Evolutionary conservation across 2,113 vertebrate species (phyloP), one percentile per base, ranked within the genome.

Genomic region (Apodemus speciosus): DNA sequence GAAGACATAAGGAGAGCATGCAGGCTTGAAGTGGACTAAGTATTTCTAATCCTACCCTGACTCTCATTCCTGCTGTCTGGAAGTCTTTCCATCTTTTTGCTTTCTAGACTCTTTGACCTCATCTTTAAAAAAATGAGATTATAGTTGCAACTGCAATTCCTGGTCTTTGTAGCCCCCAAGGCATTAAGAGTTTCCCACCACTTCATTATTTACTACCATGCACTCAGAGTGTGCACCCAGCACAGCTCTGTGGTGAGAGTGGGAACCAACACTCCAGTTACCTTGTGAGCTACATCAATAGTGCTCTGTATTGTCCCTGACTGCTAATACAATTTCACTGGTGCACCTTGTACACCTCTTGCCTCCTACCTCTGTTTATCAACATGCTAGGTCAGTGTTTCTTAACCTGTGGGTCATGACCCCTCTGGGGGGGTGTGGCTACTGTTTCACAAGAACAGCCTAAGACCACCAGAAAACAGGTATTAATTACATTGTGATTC

Each of bases 31-130:
- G 64, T 2, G 51, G 8, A 14, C 72, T 43, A 27, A 79, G 9
- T 0, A 64, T 15, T 72, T 38, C 69, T 43, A 60, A 93, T 72
- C 9, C 30, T 88, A 27, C 49, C 30, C n/a, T 58, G 51, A 89
- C 10, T 64, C 6, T 30, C 15, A 72, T 0, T 76, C 25, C 20
- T 85, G 32, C 25, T 87, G 2, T 89, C 62, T 94, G 2, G 20
- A 73, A 90, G 2, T 27, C 43, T 32, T 94, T 90, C 38, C 1
- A 90, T 13, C 15, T 68, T 95, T 90, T 89, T 58, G 40, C 13
- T 85, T 91, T 87, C 16, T 20, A 49, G 4, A 46, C 27, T 93
- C 79, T 69, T 92, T 64, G 89, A 94, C 80, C 62, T 38, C 27
- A 66, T 95, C 53, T 62, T 27, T 68, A n/a, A 32, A 49, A 88